Evolutionary conservation across 2,888 invertebrate species (phyloP).

Genomic region (Coelinius sp.): DNA sequence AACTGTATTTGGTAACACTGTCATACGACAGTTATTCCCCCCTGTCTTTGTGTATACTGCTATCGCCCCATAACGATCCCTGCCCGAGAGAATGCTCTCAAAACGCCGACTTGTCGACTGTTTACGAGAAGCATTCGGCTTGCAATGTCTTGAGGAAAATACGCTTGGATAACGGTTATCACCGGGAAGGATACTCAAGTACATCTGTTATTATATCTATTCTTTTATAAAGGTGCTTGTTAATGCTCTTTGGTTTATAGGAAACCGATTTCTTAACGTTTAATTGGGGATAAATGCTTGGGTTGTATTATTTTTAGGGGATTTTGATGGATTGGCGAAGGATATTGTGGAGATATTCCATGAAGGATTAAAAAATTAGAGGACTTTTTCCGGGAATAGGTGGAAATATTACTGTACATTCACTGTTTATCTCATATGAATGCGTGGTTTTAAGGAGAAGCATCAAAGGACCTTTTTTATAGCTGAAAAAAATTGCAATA

Average conservation of each 20-base stretch:
- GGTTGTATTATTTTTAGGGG: not conserved
- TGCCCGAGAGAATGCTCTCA: not conserved
- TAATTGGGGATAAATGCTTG: not conserved
- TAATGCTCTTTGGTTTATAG: not conserved
- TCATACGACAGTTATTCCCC: not conserved
- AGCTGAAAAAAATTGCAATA: no score
- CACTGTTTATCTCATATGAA: no score
- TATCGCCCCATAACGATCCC: not conserved
- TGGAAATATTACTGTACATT: no score
- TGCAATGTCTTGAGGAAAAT: not conserved
- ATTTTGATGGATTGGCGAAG: not conserved
- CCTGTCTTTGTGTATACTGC: not conserved
- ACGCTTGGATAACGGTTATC: slow-evolving; percentile 12
- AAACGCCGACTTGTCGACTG: slow-evolving; percentile 3
- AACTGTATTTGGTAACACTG: not conserved
- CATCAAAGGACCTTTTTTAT: no score
- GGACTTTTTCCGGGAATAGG: no score
- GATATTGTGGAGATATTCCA: not conserved
- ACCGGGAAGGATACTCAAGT: not conserved
- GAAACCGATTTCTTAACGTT: not conserved
- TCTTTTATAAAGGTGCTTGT: not conserved
- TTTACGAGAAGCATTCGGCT: not conserved
- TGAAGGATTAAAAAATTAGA: not conserved
- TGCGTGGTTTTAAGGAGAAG: no score
- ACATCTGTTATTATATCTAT: not conserved